A percentile compares a stretch with the other conserved stretches of the same genome.
Conservation (phyloP, 2,797 vertebrate species). For the Oryzias dopingdopingensis region DNA sequence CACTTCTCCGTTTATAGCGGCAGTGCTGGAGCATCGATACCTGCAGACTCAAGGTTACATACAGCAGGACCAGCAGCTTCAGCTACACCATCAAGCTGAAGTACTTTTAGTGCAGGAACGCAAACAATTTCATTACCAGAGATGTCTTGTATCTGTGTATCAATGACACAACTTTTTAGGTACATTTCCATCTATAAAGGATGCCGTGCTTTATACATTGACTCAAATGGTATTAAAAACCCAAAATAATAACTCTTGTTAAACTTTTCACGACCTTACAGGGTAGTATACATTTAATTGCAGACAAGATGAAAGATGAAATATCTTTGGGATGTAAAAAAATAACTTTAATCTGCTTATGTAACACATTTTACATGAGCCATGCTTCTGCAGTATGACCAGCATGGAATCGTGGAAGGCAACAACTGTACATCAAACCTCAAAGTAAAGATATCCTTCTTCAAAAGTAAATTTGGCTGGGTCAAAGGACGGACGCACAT, state of each 20-base stretch:
- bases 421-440: constrained; percentile 3
- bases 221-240: too few species aligned
- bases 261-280: not conserved
- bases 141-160: not conserved
- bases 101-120: not conserved
- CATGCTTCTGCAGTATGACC: constrained; percentile 24
- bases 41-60: constrained; percentile 61
- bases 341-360: constrained; percentile 68
- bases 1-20: constrained; percentile 70
- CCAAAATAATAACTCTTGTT: too few species aligned
- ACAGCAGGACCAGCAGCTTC: constrained; percentile 4
- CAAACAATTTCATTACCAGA: not conserved
- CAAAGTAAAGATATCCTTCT: not conserved
- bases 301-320: not conserved
- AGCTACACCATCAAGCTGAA: not conserved
- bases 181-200: not conserved
- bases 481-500: not conserved
- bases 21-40: constrained; percentile 48
- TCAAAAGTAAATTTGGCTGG: not conserved
- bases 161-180: not conserved
- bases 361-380: constrained; percentile 8
- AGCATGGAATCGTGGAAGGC: constrained; percentile 13
- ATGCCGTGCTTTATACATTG: constrained; percentile 13
- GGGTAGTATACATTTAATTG: not conserved
- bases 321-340: constrained; percentile 39